A percentile compares a stretch with the other conserved stretches of the same genome.
phyloP scores from a whole-genome alignment of 2,888 invertebrate genomes.

The Teleiodes luculella region DNA sequence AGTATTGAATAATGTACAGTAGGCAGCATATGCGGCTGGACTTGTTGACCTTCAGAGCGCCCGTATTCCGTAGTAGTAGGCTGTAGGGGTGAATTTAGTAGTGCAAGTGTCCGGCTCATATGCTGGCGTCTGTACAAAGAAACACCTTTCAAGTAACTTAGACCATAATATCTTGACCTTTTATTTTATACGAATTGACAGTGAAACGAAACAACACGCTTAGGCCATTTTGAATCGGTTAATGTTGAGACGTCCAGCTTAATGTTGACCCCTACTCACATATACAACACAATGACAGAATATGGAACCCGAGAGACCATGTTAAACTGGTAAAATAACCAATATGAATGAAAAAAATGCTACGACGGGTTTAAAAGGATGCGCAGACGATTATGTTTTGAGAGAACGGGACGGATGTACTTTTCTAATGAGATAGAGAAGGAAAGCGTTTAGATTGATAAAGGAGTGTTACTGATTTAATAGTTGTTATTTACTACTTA shows the following conservation, averaged over 20 bases:
- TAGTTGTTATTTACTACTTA: no score
- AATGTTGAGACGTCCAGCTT: not conserved
- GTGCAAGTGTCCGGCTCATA: no score
- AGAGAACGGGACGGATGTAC: not conserved
- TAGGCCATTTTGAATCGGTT: not conserved
- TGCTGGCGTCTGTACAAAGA: not conserved
- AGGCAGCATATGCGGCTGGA: no score
- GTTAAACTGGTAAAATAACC: not conserved
- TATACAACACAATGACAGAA: not conserved
- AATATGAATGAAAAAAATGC: not conserved
- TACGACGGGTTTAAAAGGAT: not conserved
- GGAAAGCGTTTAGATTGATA: not conserved
- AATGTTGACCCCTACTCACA: not conserved
- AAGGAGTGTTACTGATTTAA: not conserved
- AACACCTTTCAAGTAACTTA: constrained; percentile 1
- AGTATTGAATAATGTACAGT: no score
- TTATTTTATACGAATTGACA: not conserved
- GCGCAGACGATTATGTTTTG: not conserved
- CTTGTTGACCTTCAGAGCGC: no score
- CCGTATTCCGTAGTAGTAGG: no score
- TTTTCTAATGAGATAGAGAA: not conserved
- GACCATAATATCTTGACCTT: not conserved
- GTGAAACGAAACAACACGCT: no score
- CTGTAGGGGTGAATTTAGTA: no score
- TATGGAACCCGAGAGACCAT: not conserved